phyloP scores from a whole-genome alignment of 1,140 invertebrate species.

The Drosophila prosaltans region DNA sequence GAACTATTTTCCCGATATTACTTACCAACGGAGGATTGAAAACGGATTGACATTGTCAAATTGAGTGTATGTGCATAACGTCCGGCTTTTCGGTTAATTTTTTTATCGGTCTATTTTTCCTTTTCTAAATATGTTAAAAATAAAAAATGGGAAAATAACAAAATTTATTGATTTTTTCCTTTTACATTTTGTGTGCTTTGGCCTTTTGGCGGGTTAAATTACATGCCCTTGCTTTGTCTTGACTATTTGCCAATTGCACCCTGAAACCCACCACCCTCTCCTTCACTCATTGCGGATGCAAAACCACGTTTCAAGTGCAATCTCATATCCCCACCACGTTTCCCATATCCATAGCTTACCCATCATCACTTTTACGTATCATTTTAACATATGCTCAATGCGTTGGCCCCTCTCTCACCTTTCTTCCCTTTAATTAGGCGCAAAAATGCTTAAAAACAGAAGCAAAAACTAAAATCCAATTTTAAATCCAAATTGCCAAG shows the following conservation, averaged over 20 bases:
- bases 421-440: conserved; percentile 64
- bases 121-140: conserved; percentile 41
- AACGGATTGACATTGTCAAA: neutral
- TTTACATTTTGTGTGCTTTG: conserved; percentile 23
- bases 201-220: conserved; percentile 50
- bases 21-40: neutral
- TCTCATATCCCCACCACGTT: neutral
- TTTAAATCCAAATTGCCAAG: neutral
- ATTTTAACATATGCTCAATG: conserved; percentile 55
- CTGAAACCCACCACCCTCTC: neutral
- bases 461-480: conserved; percentile 7
- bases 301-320: conserved; percentile 49
- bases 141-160: conserved; percentile 17
- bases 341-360: conserved; percentile 1
- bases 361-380: neutral
- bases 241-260: conserved; percentile 25
- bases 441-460: conserved; percentile 40
- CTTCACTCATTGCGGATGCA: conserved; percentile 48
- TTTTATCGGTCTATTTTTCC: neutral
- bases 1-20: no score
- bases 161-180: conserved; percentile 44
- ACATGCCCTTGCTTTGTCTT: conserved; percentile 48
- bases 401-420: conserved; percentile 30
- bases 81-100: neutral
- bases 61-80: neutral